Evolutionary conservation across 2,113 vertebrate genomes (phyloP), one percentile per base, ranked within the genome.

Genomic region (Cyprinodon brontotheroides): DNA sequence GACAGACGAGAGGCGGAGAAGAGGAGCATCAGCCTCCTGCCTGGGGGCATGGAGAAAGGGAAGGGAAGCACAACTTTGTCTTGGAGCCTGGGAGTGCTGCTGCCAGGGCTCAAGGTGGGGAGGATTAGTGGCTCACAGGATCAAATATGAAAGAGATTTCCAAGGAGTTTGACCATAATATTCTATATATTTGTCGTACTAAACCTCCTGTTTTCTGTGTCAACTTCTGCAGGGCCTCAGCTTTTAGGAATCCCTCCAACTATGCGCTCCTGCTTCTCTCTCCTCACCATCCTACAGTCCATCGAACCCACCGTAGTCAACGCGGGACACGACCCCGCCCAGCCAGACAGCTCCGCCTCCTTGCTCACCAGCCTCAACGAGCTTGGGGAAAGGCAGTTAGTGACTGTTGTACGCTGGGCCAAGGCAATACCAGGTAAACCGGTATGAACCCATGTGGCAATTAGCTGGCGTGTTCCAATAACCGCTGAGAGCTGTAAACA

Each of bases 341-440:
- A 95, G 83, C 97, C 97, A 0, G 97, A 98, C 92, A 96, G 95
- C 80, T 94, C 97, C 3, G 89, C 93, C 62, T 94, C 95, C 74
- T 92, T 99, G 76, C 94, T 99, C 6, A 96, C 89, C 92, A 99
- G 97, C 87, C 95, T 99, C 61, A 99, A 99, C 0, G 96, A 98
- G 90, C 95, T 99, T 0, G 97, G 97, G 0, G 97, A 98, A 86
- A 89, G 97, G 75, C 97, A 99, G 84, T 95, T 99, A 83, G 95
- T 98, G 6, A 95, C 95, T 0, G 96, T 99, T 70, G 97, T 99
- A 73, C 97, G 96, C 68, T 99, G 97, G 97, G 97, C 97, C 76
- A 99, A 99, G 83, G 97, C 95, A 1, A 92, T 99, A 62, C 97
- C 97, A 95, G 97, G 97, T 98, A 93, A 94, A 12, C n/a, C 1